A percentile compares a stretch with the other conserved stretches of the same genome.
phyloP scores from a whole-genome alignment of 1,140 invertebrate species.

The Acyrthosiphon pisum region DNA sequence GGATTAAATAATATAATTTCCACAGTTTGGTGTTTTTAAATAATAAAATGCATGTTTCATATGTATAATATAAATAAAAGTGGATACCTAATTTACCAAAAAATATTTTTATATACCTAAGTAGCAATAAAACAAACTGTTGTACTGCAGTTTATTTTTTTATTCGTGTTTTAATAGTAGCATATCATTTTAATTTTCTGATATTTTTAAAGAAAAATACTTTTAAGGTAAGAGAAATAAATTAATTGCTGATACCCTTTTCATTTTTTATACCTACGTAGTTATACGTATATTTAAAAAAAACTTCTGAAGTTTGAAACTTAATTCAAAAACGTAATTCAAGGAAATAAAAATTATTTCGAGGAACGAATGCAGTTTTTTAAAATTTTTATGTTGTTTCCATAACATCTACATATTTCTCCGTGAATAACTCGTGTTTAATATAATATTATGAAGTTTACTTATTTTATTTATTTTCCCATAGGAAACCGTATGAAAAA shows the following conservation, averaged over 20 bases:
- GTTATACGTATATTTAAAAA: not conserved
- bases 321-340: no score
- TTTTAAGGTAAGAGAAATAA: not conserved
- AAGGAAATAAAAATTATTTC: not conserved
- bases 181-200: no score
- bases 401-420: not conserved
- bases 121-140: no score
- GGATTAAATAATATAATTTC: not conserved
- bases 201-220: not conserved
- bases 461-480: not conserved
- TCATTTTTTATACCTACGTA: not conserved
- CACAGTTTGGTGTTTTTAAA: not conserved
- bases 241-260: not conserved
- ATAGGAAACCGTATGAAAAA: not conserved
- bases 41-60: not conserved
- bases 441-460: not conserved
- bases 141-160: no score
- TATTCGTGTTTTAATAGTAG: no score
- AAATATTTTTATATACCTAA: not conserved
- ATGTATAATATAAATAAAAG: not conserved
- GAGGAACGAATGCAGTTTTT: not conserved
- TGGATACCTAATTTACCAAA: not conserved
- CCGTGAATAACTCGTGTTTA: not conserved
- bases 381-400: not conserved
- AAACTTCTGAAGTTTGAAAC: no score